Conservation (phyloP, 2,888 invertebrate species). For the Shargacucullia verbasci region DNA sequence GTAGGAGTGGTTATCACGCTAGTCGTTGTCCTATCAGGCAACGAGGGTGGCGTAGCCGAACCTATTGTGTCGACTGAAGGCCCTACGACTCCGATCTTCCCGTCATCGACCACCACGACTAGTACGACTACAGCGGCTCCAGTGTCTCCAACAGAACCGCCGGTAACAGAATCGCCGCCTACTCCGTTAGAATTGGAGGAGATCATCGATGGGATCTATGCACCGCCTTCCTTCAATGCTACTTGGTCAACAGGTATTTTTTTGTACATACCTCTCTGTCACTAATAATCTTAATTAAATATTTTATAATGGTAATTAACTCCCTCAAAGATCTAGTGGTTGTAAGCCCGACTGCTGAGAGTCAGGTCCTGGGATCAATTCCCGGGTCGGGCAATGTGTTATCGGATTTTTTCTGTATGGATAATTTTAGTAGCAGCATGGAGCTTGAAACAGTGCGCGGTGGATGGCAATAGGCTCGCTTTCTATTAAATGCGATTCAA, state of each 20-base stretch:
- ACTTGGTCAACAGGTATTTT: slow-evolving; percentile 93
- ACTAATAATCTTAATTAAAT: not conserved
- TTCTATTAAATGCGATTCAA: too few species aligned
- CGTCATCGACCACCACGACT: slow-evolving; percentile 40
- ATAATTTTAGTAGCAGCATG: too few species aligned
- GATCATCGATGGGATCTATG: slow-evolving; percentile 91
- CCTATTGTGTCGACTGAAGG: slow-evolving; percentile 69
- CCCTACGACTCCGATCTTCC: slow-evolving; percentile 49
- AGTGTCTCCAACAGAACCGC: slow-evolving; percentile 35
- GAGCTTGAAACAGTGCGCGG: too few species aligned
- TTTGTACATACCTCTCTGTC: not conserved
- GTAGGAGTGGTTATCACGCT: slow-evolving; percentile 90
- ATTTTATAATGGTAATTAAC: too few species aligned
- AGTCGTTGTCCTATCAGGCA: slow-evolving; percentile 86
- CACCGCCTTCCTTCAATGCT: slow-evolving; percentile 92
- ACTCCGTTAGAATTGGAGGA: slow-evolving; percentile 90
- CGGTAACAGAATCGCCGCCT: slow-evolving; percentile 59
- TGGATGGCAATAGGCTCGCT: too few species aligned
- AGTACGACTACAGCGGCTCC: slow-evolving; percentile 48
- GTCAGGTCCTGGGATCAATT: too few species aligned
- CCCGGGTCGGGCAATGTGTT: too few species aligned
- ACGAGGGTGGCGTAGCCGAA: slow-evolving; percentile 69
- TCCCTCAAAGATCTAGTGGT: too few species aligned
- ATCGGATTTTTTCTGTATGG: too few species aligned
- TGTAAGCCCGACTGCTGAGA: too few species aligned